phyloP scores from a whole-genome alignment of 2,797 vertebrate species.

The Xenentodon cancila region DNA sequence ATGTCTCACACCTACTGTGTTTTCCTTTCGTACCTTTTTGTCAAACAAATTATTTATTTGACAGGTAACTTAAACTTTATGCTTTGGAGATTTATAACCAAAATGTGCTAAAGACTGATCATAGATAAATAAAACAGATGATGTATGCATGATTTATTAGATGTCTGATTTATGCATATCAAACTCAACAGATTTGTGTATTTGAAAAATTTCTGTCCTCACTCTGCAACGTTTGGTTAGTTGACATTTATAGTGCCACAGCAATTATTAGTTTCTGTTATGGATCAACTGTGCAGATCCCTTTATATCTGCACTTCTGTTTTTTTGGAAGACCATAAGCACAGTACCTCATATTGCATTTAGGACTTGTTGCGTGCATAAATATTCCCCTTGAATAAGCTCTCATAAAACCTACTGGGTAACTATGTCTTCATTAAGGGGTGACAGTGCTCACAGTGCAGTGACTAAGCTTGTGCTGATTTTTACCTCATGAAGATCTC shows the following conservation, averaged over 20 bases:
- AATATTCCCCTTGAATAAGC: conserved; percentile 58
- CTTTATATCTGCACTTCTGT: conserved; percentile 27
- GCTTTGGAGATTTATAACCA: conserved; percentile 52
- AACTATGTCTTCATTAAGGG: conserved; percentile 72
- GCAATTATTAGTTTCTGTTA: conserved; percentile 31
- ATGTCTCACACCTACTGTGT: conserved; percentile 29
- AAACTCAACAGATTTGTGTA: conserved; percentile 53
- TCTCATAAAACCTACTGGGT: conserved; percentile 53
- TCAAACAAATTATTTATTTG: conserved; percentile 12
- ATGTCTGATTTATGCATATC: conserved; percentile 59
- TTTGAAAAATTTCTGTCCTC: conserved; percentile 32
- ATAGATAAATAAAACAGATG: conserved; percentile 57
- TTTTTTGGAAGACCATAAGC: conserved; percentile 37
- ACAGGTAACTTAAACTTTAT: conserved; percentile 52
- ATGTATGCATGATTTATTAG: conserved; percentile 58
- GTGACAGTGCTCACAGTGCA: conserved; percentile 72
- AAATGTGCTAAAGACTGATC: conserved; percentile 24
- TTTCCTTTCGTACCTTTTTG: conserved; percentile 42
- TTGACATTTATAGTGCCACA: conserved; percentile 45
- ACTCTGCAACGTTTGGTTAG: conserved; percentile 11
- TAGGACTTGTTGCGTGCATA: conserved; percentile 55
- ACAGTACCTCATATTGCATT: conserved; percentile 43
- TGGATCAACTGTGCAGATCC: conserved; percentile 38
- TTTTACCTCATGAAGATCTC: conserved; percentile 59
- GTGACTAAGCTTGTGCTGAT: conserved; percentile 57